Base-by-base conservation (phyloP, 2,113 vertebrate species). In the Ranitomeya imitator region DNA sequence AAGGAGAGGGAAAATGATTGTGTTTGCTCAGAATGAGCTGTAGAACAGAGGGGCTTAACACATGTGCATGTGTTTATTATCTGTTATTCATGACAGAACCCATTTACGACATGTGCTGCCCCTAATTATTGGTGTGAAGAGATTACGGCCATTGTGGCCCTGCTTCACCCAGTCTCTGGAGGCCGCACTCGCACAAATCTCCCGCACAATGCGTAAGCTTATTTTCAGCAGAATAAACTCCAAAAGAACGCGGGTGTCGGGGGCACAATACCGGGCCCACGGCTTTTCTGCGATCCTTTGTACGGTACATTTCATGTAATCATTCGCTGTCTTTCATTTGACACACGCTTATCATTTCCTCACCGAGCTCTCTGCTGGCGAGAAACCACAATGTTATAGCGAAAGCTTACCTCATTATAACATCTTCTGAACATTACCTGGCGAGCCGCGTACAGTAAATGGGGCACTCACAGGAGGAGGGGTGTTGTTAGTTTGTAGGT, bases 31-130 rank as follows among this genome's bases (percentile, higher is more conserved):
- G 91, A 95, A 95, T 79, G 93, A 95, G 93, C 93, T 95, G 94
- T 95, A 96, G 95, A 96, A 93, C 94, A 94, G 93, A 85, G 23
- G 92, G 95, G 94, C 94, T 96, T 95, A 95, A 94, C 94, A 94
- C 94, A 78, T 94, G 93, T 91, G 92, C 93, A 94, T 86, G 94
- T 96, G 95, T 96, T 96, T 96, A 96, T 95, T 95, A 93, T 94
- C 94, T 94, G 93, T 90, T 93, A 94, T 94, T 94, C 93, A 93
- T 92, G 93, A 94, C 93, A 94, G 92, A 94, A 92, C 90, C 92
- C 92, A 92, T 92, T 94, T 88, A 91, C 93, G 91, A 86, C 92
- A 90, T 88, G 80, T 92, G 89, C 91, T 94, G 93, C 93, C 92
- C 92, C 93, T 95, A 95, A 95, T 96, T 95, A 95, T 93, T 94